Conservation (phyloP, 30 jellyfish, hydroid and myxozoan genomes). For the Catostylus mosaicus region DNA sequence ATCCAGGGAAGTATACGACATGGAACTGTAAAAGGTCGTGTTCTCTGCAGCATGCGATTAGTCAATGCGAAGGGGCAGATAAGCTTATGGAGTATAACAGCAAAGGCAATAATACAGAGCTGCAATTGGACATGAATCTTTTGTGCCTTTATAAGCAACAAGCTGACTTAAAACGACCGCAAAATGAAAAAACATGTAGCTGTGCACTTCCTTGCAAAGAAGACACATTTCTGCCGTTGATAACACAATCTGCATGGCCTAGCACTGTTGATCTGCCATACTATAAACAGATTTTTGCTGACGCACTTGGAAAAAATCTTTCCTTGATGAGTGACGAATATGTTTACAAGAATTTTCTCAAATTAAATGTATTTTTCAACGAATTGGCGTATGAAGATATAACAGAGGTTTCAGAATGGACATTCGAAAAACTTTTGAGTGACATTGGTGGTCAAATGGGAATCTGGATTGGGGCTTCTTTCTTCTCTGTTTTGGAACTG, state of each 20-base stretch:
- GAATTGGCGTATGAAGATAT: constrained; percentile 58
- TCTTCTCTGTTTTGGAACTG: constrained; percentile 64
- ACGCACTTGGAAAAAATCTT: constrained; percentile 51
- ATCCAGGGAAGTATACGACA: constrained; percentile 61
- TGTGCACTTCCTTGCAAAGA: constrained; percentile 60
- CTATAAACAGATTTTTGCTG: constrained; percentile 53
- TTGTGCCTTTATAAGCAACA: constrained; percentile 56
- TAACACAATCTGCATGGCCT: constrained; percentile 63
- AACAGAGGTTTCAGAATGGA: constrained; percentile 62
- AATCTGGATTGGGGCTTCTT: constrained; percentile 71
- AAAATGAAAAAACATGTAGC: constrained; percentile 43
- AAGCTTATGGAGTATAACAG: constrained; percentile 55
- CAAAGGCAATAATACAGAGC: constrained; percentile 53
- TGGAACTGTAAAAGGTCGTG: constrained; percentile 70
- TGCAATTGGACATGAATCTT: constrained; percentile 36
- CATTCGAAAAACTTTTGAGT: constrained; percentile 54
- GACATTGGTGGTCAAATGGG: constrained; percentile 78
- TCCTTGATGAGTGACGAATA: constrained; percentile 57
- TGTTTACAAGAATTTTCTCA: constrained; percentile 52
- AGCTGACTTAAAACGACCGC: constrained; percentile 64
- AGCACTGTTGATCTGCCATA: constrained; percentile 52
- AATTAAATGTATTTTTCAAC: constrained; percentile 58
- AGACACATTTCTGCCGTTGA: constrained; percentile 42
- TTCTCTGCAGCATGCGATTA: constrained; percentile 54
- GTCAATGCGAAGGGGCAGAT: constrained; percentile 60